Evolutionary conservation across 2,113 vertebrate genomes (phyloP), one percentile per base, ranked within the genome.

Genomic region (Pyrgilauda ruficollis): DNA sequence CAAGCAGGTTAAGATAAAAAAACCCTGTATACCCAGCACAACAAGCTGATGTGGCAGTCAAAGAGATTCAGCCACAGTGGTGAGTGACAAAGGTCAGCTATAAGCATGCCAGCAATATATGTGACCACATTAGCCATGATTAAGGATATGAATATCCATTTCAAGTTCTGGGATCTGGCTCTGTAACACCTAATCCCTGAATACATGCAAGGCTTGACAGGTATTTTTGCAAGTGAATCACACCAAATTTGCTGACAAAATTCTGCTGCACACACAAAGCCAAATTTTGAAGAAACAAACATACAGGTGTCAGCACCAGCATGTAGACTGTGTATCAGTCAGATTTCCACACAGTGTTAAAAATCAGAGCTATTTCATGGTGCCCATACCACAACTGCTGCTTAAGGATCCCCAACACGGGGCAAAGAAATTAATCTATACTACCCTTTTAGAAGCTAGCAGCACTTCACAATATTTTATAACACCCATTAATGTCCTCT

Each of bases 21-120:
- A 58, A 9, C 0, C 4, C 9, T 1, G 4, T 46, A 20, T 5
- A 79, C 4, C 4, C 28, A 84, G 31, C 12, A 39, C 9, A n/a
- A 66, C 11, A 56, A 15, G 11, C 7, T 55, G 46, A 52, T 16
- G 3, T 13, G 11, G 11, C 6, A 53, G 37, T n/a, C 21, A 28
- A 49, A 76, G 44, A 86, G 10, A 62, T 27, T 59, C 27, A 77
- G 24, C 19, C 46, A 62, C 21, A 18, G 7, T 49, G 12, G 55
- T 13, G 9, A 35, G 6, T 7, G 1, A 16, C 28, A 74, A 80
- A 77, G 37, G 31, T 75, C 17, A 58, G 28, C 7, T 50, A 11
- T 0, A n/a, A 11, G 8, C 56, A 70, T n/a, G 35, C 7, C 28
- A 73, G 30, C 8, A 74, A 46, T 9, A 56, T 12, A 17, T 10